Conservation (phyloP, 1,140 invertebrate species). For the Pteromalus puparum region DNA sequence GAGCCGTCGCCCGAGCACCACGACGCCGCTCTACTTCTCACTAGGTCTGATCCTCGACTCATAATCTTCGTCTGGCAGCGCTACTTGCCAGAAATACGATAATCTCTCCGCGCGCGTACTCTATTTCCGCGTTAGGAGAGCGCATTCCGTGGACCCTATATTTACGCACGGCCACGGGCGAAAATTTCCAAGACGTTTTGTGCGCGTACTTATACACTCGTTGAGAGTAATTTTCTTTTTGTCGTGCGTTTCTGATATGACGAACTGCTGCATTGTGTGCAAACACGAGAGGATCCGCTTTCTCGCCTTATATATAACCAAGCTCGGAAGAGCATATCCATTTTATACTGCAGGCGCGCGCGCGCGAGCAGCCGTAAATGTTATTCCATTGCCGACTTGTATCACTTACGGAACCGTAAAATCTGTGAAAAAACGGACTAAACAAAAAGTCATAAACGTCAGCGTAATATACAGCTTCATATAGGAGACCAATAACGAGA, state of each 20-base stretch:
- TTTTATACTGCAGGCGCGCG: background rate
- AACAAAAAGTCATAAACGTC: slow-evolving; percentile 46
- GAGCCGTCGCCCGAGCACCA: slow-evolving; percentile 77
- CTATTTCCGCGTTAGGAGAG: too few relatives aligned
- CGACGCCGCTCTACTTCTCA: slow-evolving; percentile 85
- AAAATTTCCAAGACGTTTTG: too few relatives aligned
- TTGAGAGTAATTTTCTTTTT: background rate
- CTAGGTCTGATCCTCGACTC: slow-evolving; percentile 76
- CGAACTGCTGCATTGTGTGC: background rate
- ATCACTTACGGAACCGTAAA: slow-evolving; percentile 37
- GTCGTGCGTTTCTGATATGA: background rate
- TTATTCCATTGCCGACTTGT: slow-evolving; percentile 16
- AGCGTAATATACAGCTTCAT: slow-evolving; percentile 38
- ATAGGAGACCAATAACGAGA: slow-evolving; percentile 41
- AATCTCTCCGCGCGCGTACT: background rate
- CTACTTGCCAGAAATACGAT: background rate
- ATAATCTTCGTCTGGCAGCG: background rate
- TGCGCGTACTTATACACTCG: too few relatives aligned
- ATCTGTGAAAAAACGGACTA: slow-evolving; percentile 27
- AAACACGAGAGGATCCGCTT: too few relatives aligned
- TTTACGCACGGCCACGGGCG: too few relatives aligned
- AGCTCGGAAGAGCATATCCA: background rate
- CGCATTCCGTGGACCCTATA: too few relatives aligned
- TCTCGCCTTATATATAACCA: too few relatives aligned
- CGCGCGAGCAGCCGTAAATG: background rate